Base-by-base conservation (phyloP, 2,888 invertebrate genomes). In the Drosophila gaucha region DNA sequence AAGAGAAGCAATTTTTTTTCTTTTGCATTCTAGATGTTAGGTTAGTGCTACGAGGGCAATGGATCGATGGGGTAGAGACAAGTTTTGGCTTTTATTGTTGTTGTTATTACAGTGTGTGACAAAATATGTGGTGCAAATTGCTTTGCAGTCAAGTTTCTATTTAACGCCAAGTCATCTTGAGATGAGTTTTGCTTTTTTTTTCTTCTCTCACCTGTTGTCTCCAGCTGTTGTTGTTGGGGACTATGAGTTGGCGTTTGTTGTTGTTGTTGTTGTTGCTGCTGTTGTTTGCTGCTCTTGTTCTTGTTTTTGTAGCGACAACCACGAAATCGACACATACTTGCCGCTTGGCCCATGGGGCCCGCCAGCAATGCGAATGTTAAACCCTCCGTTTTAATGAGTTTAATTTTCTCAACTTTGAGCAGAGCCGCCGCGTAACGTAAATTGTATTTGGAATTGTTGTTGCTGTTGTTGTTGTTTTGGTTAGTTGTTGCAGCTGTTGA, bases 311-410 rank as follows among this genome's bases (percentile, higher is more conserved):
- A 95, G 91, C 94, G 94, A 93, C 95, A 94, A 94, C 95, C 95
- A 93, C 95, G 94, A 92, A 95, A 94, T 93, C 95, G 95, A 93
- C 95, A 95, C 95, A 95, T 95, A 92, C 95, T 95, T 94, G 95
- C 94, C 93, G 95, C 94, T 93, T 95, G 95, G 94, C 95, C 95
- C 95, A 95, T 95, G 90, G 91, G 91, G 91, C 91, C 91, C 90
- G 91, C 91, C 89, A 91, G 90, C 90, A 91, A 90, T 84, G 90
- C 91, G 75, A 90, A 90, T 89, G 91, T 91, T 91, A 91, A 79
- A 89, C 91, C 91, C 91, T 91, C 91, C 91, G 91, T 91, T 88
- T 91, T 91, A 91, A 89, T 83, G 87, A 89, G 83, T 87, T 89
- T 89, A 90, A 90, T 90, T 82, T 90, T 90, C 82, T 90, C 89